Base-by-base conservation (phyloP, 2,888 invertebrate species). In the Desoria tigrina region DNA sequence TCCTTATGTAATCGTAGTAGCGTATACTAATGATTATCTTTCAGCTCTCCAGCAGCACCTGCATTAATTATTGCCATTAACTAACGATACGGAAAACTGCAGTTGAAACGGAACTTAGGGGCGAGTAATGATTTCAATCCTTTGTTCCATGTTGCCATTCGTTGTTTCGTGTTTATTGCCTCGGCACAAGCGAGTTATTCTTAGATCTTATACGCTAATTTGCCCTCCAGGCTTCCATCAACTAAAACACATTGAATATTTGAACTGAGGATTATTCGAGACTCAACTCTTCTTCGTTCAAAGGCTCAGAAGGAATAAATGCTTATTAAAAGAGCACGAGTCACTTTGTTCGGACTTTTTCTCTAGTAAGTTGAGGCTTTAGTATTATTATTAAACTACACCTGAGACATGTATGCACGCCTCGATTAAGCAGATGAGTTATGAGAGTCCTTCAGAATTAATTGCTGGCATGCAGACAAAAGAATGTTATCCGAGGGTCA, bases 401-500 rank as follows among this genome's bases (percentile, higher is more conserved):
- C 21, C 45, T 32, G 11, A 11, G 32, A 32, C 32, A 32, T 32
- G n/a, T n/a, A n/a, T n/a, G 16, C 45, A 45, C 45, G 21, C 45
- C 57, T 57, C 57, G 57, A 39, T 57, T 57, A 57, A 42, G 42
- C 37, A 45, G 45, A 58, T 58, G 58, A 58, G 24, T 58, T 58
- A 58, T 58, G 58, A 58, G 58, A 58, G 45, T 58, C 58, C 58
- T 58, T 58, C 58, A 58, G 27, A 58, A 58, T 58, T 58, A 58
- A 58, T 58, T 58, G 49, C 24, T 49, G 49, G 58, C 58, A 58
- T 9, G 24, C 45, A 58, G 58, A 58, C 58, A 58, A 58, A 58
- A 28, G 58, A 58, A 58, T 58, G 37, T 58, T 57, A 57, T 57
- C 55, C 42, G 57, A 57, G 57, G 57, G 57, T 57, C 57, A 57